Percentiles rank a stretch among this genome's conserved stretches.
phyloP scores from a whole-genome alignment of 2,797 vertebrate genomes.

The Merluccius polli region DNA sequence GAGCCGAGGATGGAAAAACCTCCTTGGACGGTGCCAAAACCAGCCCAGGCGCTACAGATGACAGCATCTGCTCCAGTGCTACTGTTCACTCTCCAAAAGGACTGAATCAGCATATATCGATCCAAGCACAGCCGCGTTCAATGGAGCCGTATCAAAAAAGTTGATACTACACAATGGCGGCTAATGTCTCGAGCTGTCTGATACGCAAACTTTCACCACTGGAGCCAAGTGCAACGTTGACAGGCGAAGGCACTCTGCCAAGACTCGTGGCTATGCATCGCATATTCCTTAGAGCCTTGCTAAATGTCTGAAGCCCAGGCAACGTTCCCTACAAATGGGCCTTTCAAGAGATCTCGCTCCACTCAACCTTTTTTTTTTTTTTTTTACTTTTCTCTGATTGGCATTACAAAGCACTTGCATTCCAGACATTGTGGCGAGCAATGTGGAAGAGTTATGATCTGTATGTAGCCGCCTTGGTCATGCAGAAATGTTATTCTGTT shows the following conservation, averaged over 20 bases:
- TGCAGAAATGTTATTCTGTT: neutral
- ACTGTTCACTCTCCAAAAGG: slow-evolving; percentile 31
- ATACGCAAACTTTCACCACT: slow-evolving; percentile 18
- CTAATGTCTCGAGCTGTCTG: neutral
- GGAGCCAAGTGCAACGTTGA: slow-evolving; percentile 21
- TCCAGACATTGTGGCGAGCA: neutral
- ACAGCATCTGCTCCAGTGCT: slow-evolving; percentile 17
- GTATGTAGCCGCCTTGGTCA: slow-evolving; percentile 4
- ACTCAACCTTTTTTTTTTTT: neutral
- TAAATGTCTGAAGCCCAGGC: slow-evolving; percentile 40
- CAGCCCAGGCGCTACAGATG: slow-evolving; percentile 49
- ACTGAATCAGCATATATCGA: slow-evolving; percentile 26
- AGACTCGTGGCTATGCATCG: slow-evolving; percentile 46
- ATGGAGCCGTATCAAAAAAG: neutral
- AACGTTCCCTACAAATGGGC: slow-evolving; percentile 27
- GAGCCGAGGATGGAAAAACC: slow-evolving; percentile 51
- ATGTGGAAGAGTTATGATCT: neutral
- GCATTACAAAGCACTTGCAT: slow-evolving; percentile 11
- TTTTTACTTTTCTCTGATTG: neutral
- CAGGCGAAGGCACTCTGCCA: slow-evolving; percentile 29
- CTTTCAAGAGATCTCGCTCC: slow-evolving; percentile 17
- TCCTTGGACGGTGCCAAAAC: slow-evolving; percentile 47
- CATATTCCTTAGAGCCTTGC: slow-evolving; percentile 40
- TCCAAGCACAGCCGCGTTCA: neutral
- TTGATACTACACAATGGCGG: neutral